phyloP scores from a whole-genome alignment of 2,888 invertebrate species.

The Apamea monoglypha region DNA sequence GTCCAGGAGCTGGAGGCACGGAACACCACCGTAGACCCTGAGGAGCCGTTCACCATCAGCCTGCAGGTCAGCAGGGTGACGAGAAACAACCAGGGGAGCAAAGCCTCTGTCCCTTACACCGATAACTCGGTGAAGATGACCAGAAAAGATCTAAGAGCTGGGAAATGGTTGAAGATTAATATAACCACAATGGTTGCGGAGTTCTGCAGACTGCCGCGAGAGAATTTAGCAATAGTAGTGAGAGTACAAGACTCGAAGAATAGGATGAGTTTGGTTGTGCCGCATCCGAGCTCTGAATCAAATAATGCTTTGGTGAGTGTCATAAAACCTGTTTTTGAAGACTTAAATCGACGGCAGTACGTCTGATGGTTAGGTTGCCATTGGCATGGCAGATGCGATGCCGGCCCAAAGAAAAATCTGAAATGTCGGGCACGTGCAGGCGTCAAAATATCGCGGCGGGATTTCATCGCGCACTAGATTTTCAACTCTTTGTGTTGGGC shows the following conservation, averaged over 20 bases:
- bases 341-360: not conserved
- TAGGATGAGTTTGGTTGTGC: constrained; percentile 92
- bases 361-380: not conserved
- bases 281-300: constrained; percentile 91
- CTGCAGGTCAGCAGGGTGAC: constrained; percentile 86
- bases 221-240: constrained; percentile 94
- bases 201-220: constrained; percentile 94
- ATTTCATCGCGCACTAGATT: not conserved
- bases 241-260: constrained; percentile 92
- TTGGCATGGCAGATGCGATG: not conserved
- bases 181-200: constrained; percentile 93
- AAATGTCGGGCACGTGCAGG: not conserved
- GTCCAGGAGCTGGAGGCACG: constrained; percentile 87
- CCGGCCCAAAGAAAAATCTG: not conserved
- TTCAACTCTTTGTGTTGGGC: not conserved
- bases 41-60: constrained; percentile 82
- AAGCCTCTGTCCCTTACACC: constrained; percentile 83
- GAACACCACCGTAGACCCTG: constrained; percentile 79
- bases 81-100: constrained; percentile 82
- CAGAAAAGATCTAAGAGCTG: constrained; percentile 88
- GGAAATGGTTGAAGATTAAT: constrained; percentile 94
- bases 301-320: constrained; percentile 86
- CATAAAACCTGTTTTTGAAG: not conserved
- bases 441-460: no score
- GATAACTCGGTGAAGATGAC: constrained; percentile 86